Conservation (phyloP, 2,113 vertebrate species). For the Tor tambroides region DNA sequence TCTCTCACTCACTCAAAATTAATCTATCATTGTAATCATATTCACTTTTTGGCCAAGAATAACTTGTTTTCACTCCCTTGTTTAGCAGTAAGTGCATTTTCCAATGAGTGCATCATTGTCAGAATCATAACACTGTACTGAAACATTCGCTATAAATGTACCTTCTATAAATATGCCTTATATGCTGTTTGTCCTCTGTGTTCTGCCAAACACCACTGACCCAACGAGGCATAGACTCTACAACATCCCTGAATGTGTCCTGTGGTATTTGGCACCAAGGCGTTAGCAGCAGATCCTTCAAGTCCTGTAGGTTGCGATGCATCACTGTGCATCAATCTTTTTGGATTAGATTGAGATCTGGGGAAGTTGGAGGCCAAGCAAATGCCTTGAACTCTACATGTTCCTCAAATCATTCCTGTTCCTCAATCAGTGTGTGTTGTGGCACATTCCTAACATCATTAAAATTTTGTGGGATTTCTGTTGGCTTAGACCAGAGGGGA, state of each 20-base stretch:
- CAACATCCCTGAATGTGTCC: not conserved
- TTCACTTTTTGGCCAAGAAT: conserved; percentile 24
- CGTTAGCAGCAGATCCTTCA: not conserved
- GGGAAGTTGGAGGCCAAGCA: not conserved
- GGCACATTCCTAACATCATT: not conserved
- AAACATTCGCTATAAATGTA: not conserved
- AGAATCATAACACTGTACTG: not conserved
- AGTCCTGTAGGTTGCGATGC: not conserved
- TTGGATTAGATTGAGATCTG: not conserved
- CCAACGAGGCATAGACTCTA: not conserved
- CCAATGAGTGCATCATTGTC: not conserved
- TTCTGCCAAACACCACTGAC: not conserved
- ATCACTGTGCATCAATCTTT: not conserved
- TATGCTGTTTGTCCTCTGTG: not conserved
- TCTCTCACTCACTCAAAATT: conserved; percentile 14
- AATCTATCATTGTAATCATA: conserved; percentile 42
- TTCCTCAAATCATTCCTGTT: too few relatives aligned
- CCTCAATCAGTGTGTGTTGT: not conserved
- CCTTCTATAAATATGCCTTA: too few relatives aligned
- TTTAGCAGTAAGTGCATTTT: not conserved
- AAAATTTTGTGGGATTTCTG: not conserved
- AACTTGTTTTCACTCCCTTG: conserved; percentile 7
- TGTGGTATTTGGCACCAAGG: not conserved
- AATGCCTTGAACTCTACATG: too few relatives aligned
- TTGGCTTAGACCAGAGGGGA: not conserved